phyloP scores from a whole-genome alignment of 1,140 invertebrate genomes.

The Amyelois transitella region DNA sequence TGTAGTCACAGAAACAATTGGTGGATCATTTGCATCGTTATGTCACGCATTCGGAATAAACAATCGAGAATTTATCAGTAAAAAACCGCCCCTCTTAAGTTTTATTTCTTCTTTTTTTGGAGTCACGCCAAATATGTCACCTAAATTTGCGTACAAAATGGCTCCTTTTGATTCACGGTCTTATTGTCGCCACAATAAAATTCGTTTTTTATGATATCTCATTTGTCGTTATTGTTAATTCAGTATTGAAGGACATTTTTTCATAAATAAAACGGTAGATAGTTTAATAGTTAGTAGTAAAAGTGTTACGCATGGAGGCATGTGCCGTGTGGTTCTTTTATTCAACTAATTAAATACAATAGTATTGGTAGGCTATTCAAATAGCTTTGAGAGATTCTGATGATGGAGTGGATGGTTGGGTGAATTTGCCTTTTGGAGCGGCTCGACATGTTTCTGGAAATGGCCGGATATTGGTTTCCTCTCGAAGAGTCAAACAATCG shows the following conservation, averaged over 20 bases:
- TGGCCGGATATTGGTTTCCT: background rate
- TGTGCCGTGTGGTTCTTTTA: no score
- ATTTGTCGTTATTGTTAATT: background rate
- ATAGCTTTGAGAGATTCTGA: no score
- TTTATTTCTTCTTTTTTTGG: conserved; percentile 20
- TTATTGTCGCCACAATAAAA: conserved; percentile 14
- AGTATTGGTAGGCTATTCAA: no score
- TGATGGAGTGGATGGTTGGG: no score
- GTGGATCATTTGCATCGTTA: conserved; percentile 14
- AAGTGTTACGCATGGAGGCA: no score
- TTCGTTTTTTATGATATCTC: conserved; percentile 2
- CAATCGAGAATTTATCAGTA: conserved; percentile 15
- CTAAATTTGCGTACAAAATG: conserved; percentile 28
- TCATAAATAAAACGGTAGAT: no score
- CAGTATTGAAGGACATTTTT: no score
- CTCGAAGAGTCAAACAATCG: background rate
- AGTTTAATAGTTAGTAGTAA: no score
- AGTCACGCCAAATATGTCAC: conserved; percentile 24
- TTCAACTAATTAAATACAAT: no score
- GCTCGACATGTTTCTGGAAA: background rate
- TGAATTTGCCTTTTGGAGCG: background rate
- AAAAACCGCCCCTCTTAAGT: conserved; percentile 13
- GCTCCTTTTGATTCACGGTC: conserved; percentile 23
- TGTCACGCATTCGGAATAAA: conserved; percentile 13
- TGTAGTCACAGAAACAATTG: conserved; percentile 6